These are phyloP conservation scores for Lochmaea crataegi DNA, from an alignment of 2,888 invertebrate species.

Conservation along the genomic window DNA sequence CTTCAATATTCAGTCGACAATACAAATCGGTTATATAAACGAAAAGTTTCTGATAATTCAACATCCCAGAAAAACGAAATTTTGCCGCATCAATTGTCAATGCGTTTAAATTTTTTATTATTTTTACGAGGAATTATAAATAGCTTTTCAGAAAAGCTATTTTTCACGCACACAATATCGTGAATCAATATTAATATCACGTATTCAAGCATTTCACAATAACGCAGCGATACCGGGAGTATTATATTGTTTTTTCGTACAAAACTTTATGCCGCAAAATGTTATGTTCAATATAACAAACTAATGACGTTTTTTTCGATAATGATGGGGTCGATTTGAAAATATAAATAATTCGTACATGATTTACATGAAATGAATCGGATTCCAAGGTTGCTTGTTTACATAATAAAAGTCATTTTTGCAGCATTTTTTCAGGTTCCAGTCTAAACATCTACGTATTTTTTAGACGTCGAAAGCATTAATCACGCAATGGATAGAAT, in stretches of 20 bases:
- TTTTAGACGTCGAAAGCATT: too few species aligned
- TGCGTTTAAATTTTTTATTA: constrained; percentile 25
- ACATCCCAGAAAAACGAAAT: constrained; percentile 19
- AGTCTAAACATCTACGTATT: too few species aligned
- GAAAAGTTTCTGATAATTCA: constrained; percentile 10
- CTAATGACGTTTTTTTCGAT: neutral
- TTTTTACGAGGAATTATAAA: constrained; percentile 29
- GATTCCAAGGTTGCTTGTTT: neutral
- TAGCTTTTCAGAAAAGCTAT: constrained; percentile 34
- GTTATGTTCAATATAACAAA: constrained; percentile 6
- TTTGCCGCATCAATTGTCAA: constrained; percentile 29
- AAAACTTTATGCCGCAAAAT: constrained; percentile 22
- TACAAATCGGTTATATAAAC: constrained; percentile 19
- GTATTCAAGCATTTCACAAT: constrained; percentile 29
- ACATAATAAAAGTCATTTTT: too few species aligned
- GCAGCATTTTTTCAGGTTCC: too few species aligned
- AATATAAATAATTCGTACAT: neutral
- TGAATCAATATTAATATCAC: constrained; percentile 36
- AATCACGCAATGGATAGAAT: too few species aligned
- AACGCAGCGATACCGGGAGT: constrained; percentile 15
- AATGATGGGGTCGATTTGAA: neutral
- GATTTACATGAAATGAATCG: neutral
- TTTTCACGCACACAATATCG: constrained; percentile 31
- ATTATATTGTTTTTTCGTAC: constrained; percentile 25
- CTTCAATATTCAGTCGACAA: constrained; percentile 7